phyloP scores from a whole-genome alignment of 2,113 vertebrate species.

The Coryphaenoides rupestris region DNA sequence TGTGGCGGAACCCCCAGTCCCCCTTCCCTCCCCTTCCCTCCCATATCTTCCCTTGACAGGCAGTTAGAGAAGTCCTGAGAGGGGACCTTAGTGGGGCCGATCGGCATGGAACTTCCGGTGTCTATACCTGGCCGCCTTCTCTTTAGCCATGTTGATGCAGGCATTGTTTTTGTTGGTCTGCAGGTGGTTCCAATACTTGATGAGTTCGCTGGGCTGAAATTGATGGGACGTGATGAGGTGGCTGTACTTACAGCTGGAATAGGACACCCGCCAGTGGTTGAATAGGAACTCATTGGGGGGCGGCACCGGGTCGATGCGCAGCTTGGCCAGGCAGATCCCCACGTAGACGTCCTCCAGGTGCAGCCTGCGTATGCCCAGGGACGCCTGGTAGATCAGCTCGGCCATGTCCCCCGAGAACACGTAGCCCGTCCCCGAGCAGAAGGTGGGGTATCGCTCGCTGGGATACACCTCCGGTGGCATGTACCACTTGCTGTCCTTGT shows the following conservation, averaged over 20 bases:
- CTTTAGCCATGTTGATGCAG: conserved; percentile 87
- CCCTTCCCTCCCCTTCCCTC: conserved; percentile 1
- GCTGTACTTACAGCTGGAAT: conserved; percentile 97
- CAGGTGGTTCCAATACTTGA: conserved; percentile 97
- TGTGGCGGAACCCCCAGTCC: too few species aligned
- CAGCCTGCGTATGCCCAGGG: conserved; percentile 88
- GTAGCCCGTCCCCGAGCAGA: conserved; percentile 96
- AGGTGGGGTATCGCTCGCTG: conserved; percentile 93
- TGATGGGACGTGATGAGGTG: conserved; percentile 97
- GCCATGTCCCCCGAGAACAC: conserved; percentile 97
- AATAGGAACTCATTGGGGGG: conserved; percentile 96
- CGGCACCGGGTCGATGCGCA: conserved; percentile 89
- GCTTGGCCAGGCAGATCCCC: conserved; percentile 93
- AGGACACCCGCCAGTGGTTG: conserved; percentile 96
- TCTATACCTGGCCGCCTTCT: conserved; percentile 85
- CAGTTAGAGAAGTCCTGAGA: conserved; percentile 23
- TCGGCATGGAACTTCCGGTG: conserved; percentile 86
- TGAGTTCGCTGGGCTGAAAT: conserved; percentile 91
- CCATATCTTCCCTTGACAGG: conserved; percentile 1
- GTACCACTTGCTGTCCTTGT: conserved; percentile 97
- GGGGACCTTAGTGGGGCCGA: conserved; percentile 44
- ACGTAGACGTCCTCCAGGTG: conserved; percentile 97
- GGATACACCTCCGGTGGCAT: conserved; percentile 95
- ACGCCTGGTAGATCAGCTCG: conserved; percentile 90
- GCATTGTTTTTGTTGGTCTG: conserved; percentile 98